phyloP scores from a whole-genome alignment of 2,113 vertebrate species.

The Crotalus tigris region DNA sequence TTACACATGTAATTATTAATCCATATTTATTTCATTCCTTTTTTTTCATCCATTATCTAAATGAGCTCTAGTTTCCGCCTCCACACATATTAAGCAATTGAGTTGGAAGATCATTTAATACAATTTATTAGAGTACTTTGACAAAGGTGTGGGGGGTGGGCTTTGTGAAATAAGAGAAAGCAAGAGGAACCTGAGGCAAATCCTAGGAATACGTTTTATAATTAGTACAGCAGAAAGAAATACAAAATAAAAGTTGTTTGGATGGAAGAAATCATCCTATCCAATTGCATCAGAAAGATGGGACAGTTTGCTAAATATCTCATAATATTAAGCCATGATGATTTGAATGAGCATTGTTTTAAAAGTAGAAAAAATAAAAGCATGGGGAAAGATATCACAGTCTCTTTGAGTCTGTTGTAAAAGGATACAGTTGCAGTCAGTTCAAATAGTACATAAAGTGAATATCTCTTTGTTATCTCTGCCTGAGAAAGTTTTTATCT shows the following conservation, averaged over 20 bases:
- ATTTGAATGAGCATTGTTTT: neutral
- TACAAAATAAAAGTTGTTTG: neutral
- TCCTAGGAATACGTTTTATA: neutral
- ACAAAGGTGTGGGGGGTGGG: neutral
- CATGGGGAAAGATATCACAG: neutral
- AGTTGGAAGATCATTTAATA: neutral
- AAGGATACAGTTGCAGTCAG: neutral
- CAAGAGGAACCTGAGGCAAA: neutral
- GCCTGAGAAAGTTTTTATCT: neutral
- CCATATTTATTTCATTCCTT: neutral
- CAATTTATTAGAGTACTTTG: neutral
- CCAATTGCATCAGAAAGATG: neutral
- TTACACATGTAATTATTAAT: neutral
- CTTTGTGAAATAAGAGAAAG: neutral
- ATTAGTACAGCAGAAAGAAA: neutral
- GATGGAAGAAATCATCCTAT: neutral
- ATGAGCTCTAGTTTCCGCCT: neutral
- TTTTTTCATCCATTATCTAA: neutral
- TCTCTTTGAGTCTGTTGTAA: neutral
- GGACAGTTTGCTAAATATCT: neutral
- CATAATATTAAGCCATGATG: neutral
- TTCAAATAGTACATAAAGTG: neutral
- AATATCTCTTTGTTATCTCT: neutral
- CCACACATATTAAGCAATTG: neutral
- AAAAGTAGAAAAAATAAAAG: neutral